Base-by-base conservation (phyloP, 2,888 invertebrate genomes). In the Octodonta nipae region DNA sequence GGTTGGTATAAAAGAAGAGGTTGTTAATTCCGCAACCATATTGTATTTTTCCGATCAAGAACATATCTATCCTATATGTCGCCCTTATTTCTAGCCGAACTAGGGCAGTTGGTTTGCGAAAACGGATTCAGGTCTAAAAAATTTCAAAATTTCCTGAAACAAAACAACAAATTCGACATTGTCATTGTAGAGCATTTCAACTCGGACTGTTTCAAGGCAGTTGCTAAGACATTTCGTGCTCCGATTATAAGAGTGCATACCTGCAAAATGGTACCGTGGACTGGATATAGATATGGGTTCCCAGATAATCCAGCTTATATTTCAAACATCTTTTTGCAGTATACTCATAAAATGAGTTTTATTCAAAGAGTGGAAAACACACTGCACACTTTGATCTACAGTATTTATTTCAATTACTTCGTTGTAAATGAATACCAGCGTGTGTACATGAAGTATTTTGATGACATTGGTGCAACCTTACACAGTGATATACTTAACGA, bases 141-240 rank as follows among this genome's bases (percentile, higher is more conserved):
- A 12, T 33, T 52, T n/a, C 45, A 45, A 30, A 36, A 56, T 2
- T 55, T 67, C 15, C 35, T 66, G 3, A 58, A 61, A 28, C 52
- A 56, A 4, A 62, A 66, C 39, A 56, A 62, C 3, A 69, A 68
- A 28, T 81, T 72, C 47, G 81, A 85, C 54, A 54, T 83, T 0
- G 65, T 80, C 4, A 53, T 84, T 1, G 62, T 73, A 3, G 48
- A 84, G 56, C 70, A 70, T 34, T 83, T 84, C 51, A 78, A 78
- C 42, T 70, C 71, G 29, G 78, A 83, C 49, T 81, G 83, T 51
- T 72, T 73, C 52, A 57, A 79, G 43, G 75, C 73, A 2, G 54
- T 84, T 15, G 73, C 72, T 0, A 65, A 77, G 46, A 69, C 73
- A 44, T 65, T 78, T 30, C 38, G 47, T 10, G 47, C 44, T 26